Evolutionary conservation across 2,797 vertebrate genomes (phyloP).

Genomic region (Aplochiton taeniatus): DNA sequence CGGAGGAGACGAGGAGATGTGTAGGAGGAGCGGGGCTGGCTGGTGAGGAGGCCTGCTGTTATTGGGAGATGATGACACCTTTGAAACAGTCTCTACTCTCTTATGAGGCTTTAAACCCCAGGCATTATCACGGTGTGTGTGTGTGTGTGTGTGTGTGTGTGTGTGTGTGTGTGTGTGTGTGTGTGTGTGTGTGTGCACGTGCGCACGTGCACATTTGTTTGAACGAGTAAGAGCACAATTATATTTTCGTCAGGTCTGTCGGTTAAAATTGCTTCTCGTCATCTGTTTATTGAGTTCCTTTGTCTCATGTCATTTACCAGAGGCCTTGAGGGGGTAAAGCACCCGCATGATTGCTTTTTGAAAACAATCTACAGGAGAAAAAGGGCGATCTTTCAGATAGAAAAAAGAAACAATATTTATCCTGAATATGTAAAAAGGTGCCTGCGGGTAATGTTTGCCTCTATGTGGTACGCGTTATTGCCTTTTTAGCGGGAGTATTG

Average conservation of each 20-base stretch:
- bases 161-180: slow-evolving; percentile 1
- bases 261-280: slow-evolving; percentile 27
- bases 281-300: neutral
- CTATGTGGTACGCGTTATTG: slow-evolving; percentile 6
- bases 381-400: slow-evolving; percentile 42
- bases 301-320: slow-evolving; percentile 45
- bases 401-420: slow-evolving; percentile 30
- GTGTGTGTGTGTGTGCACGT: neutral
- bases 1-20: too few species aligned
- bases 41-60: too few species aligned
- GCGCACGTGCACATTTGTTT: neutral
- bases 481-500: slow-evolving; percentile 16
- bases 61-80: too few species aligned
- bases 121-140: neutral
- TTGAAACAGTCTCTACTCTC: too few species aligned
- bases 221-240: neutral
- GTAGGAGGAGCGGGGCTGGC: too few species aligned
- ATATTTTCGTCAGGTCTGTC: slow-evolving; percentile 18
- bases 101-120: neutral
- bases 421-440: slow-evolving; percentile 31
- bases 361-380: slow-evolving; percentile 34
- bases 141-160: slow-evolving; percentile 1
- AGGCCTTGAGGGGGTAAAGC: slow-evolving; percentile 28
- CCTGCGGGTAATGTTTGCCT: slow-evolving; percentile 33
- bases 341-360: slow-evolving; percentile 28